Percentiles rank a stretch among this genome's conserved stretches.
Evolutionary conservation across 2,797 vertebrate species (phyloP).

Genomic region (Phataginus tetradactyla): DNA sequence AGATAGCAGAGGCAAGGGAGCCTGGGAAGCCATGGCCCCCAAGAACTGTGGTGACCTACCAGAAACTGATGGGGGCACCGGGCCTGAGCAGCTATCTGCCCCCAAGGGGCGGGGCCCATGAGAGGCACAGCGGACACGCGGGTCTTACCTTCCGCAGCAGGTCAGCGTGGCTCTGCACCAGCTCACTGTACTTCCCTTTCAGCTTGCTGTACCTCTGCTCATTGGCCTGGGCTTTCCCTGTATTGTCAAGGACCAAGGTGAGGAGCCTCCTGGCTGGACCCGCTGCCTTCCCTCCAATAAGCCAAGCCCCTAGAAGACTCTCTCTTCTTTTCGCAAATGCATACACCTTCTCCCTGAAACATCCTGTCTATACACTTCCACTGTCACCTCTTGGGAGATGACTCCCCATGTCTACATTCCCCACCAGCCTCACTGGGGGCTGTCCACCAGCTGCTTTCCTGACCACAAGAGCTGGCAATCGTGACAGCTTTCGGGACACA

Average conservation of each 20-base stretch:
- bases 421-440: background rate
- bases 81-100: background rate
- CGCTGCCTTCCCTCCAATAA: background rate
- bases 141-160: constrained; percentile 94
- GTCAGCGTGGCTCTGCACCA: constrained; percentile 97
- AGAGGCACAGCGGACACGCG: fast-evolving
- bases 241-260: background rate
- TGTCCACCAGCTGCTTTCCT: background rate
- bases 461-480: too few species aligned
- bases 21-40: background rate
- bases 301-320: background rate
- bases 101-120: fast-evolving
- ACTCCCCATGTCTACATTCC: background rate
- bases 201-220: constrained; percentile 98
- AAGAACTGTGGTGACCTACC: background rate
- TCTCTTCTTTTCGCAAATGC: background rate
- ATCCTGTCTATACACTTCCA: background rate
- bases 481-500: background rate
- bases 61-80: too few species aligned
- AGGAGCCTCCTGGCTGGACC: background rate
- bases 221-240: constrained; percentile 96
- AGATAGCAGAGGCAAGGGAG: background rate
- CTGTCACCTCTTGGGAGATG: background rate
- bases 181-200: constrained; percentile 97
- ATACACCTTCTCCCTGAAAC: background rate